Base-by-base conservation (phyloP, 1,140 invertebrate genomes). In the Euwallacea fornicatus region DNA sequence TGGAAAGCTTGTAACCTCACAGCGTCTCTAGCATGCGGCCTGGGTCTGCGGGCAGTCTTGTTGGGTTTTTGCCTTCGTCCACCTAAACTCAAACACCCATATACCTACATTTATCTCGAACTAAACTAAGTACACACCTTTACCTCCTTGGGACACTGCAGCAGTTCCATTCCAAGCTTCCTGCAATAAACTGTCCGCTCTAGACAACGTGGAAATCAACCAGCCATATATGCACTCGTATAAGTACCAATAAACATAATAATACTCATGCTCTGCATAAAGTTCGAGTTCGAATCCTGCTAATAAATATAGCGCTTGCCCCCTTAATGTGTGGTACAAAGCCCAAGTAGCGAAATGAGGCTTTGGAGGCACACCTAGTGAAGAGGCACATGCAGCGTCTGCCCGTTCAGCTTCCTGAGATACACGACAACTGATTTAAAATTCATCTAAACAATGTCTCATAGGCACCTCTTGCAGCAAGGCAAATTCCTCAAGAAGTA, bases 301-400 rank as follows among this genome's bases (percentile, higher is more conserved):
- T 68, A 98, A 85, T 21, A 98, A 85, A 83, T 97, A 99, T 81
- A 95, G 91, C 68, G 97, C 92, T 95, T 98, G 98, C n/a, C 96
- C 90, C 71, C 93, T 86, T 13, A 98, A 85, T n/a, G 94, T 96
- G 81, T 98, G 95, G 83, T 97, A 98, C 55, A 98, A 85, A 33
- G 98, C 89, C 97, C 97, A 99, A 7, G 95, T 98, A 50, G 94
- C 93, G 82, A 97, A 96, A 80, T 93, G 97, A 0, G 94, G 91
- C 64, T 93, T 85, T 80, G 95, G 91, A 59, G 89, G 87, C n/a
- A 65, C 50, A 8, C 54, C 62, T 42, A 71, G 13, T 6, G 69
- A 61, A 7, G 54, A 58, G 44, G 61, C 69, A 47, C 69, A 71
- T 7, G 50, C 54, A 7, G 89, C 89, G 84, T 98, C 97, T 2